phyloP scores from a whole-genome alignment of 2,888 invertebrate genomes.

The Dermolepida albohirtum region DNA sequence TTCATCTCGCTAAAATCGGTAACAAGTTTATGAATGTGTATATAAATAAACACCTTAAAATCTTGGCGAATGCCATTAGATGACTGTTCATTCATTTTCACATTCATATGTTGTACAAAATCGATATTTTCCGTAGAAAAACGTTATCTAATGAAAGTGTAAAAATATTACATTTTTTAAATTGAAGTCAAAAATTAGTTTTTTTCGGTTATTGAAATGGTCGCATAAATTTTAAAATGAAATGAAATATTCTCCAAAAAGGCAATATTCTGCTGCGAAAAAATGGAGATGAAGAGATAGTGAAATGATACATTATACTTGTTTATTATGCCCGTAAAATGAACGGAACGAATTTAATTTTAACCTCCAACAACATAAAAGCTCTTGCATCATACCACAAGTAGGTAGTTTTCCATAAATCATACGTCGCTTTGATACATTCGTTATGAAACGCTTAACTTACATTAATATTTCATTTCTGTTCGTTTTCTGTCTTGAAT shows the following conservation, averaged over 20 bases:
- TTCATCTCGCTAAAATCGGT: too few species aligned
- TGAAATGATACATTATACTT: slow-evolving; percentile 4
- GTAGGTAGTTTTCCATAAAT: slow-evolving; percentile 4
- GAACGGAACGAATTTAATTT: slow-evolving; percentile 18
- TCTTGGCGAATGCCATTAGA: too few species aligned
- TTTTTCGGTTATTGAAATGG: neutral
- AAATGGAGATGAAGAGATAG: slow-evolving; percentile 16
- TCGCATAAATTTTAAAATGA: slow-evolving; percentile 12
- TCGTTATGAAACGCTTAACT: slow-evolving; percentile 4
- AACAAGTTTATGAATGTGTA: too few species aligned
- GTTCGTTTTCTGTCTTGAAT: too few species aligned
- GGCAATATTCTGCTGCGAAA: slow-evolving; percentile 3
- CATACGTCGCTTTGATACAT: slow-evolving; percentile 8
- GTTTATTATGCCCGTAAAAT: slow-evolving; percentile 6
- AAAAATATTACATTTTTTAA: too few species aligned
- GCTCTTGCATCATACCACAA: neutral
- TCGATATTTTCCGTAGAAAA: too few species aligned
- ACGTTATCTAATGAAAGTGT: too few species aligned
- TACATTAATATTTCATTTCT: too few species aligned
- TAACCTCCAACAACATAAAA: slow-evolving; percentile 5
- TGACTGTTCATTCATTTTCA: too few species aligned
- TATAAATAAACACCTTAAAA: too few species aligned
- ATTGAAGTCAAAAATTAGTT: too few species aligned
- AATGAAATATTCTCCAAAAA: slow-evolving; percentile 2
- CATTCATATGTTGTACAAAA: too few species aligned